Evolutionary conservation across 2,888 invertebrate genomes (phyloP).

Genomic region (Hydrotaea cyrtoneurina): DNA sequence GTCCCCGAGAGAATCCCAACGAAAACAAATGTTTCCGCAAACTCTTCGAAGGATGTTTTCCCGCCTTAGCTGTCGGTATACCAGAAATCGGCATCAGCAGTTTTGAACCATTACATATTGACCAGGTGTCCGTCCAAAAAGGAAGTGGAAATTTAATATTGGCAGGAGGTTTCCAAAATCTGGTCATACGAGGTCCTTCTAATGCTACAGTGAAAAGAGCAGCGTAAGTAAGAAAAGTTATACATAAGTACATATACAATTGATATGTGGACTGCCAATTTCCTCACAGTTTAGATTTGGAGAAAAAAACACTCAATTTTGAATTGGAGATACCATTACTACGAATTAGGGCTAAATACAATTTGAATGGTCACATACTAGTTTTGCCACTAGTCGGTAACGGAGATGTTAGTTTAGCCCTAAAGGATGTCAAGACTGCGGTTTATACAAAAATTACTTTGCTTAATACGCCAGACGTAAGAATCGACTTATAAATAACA

Average conservation of each 20-base stretch:
- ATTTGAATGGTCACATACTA: constrained; percentile 83
- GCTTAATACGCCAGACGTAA: constrained; percentile 79
- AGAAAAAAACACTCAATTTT: constrained; percentile 82
- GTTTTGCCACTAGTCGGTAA: constrained; percentile 83
- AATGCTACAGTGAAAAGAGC: constrained; percentile 82
- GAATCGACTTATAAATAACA: constrained; percentile 16
- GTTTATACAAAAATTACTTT: constrained; percentile 82
- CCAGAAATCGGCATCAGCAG: constrained; percentile 83
- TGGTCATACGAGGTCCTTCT: constrained; percentile 83
- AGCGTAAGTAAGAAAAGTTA: constrained; percentile 69
- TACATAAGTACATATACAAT: no score
- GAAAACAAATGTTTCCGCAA: constrained; percentile 82
- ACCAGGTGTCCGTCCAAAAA: constrained; percentile 82
- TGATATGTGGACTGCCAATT: no score
- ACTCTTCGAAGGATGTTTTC: constrained; percentile 83
- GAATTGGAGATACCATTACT: constrained; percentile 83
- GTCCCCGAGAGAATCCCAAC: constrained; percentile 82
- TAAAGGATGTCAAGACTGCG: constrained; percentile 82
- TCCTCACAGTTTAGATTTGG: constrained; percentile 81
- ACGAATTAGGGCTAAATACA: constrained; percentile 83
- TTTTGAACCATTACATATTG: constrained; percentile 83
- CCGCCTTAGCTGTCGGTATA: constrained; percentile 83
- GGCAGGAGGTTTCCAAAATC: constrained; percentile 82
- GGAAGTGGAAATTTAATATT: constrained; percentile 82
- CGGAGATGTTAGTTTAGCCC: constrained; percentile 82